Evolutionary conservation across 2,888 invertebrate species (phyloP).

Genomic region (Conomelus anceps): DNA sequence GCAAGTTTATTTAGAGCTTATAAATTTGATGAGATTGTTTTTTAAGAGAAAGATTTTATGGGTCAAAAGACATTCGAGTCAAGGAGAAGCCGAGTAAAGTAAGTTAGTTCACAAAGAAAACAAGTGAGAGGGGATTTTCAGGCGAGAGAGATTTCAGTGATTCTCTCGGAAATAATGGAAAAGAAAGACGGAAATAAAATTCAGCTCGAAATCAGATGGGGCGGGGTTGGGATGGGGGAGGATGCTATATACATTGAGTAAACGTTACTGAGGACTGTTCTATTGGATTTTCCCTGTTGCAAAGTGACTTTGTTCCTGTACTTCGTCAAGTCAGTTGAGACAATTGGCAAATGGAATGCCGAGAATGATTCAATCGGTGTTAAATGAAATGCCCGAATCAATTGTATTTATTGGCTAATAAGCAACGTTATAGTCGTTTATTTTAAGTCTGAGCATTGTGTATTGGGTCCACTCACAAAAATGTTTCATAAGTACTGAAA

Average conservation of each 20-base stretch:
- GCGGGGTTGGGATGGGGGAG: not conserved
- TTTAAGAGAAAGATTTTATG: not conserved
- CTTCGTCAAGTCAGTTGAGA: not conserved
- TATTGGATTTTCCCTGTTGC: not conserved
- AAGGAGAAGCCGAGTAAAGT: not conserved
- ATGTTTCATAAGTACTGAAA: no score
- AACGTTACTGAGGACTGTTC: not conserved
- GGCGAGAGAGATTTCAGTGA: not conserved
- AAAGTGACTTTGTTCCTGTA: not conserved
- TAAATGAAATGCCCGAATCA: not conserved
- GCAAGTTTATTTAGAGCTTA: not conserved
- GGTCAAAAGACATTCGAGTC: not conserved
- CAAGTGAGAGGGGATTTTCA: not conserved
- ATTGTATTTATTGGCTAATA: not conserved
- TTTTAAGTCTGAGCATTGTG: not conserved
- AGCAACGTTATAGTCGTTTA: not conserved
- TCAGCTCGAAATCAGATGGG: not conserved
- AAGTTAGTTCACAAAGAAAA: not conserved
- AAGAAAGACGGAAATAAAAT: not conserved
- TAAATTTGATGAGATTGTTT: not conserved
- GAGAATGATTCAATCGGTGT: not conserved
- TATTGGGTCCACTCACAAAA: no score
- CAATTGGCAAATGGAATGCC: not conserved
- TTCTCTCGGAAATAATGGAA: not conserved
- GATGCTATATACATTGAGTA: not conserved